Evolutionary conservation across 2,113 vertebrate species (phyloP), one percentile per base, ranked within the genome.

Genomic region (Platichthys stellatus): DNA sequence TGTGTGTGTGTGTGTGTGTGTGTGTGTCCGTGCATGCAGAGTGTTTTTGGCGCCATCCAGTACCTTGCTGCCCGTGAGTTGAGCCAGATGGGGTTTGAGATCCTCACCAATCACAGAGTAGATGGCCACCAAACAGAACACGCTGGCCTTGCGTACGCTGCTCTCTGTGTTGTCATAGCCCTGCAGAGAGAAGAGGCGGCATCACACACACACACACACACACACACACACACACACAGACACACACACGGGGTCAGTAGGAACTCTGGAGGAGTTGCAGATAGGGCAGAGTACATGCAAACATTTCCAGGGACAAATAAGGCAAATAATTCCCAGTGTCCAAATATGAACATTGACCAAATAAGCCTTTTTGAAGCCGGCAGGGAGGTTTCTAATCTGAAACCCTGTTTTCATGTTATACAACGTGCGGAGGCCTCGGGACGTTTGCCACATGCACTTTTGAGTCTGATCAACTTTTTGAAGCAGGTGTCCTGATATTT

Each of bases 41-140:
- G 11, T 63, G 45, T 64, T 69, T 70, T 67, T 43, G 74, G 24
- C 6, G 5, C 6, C 6, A 1, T 40, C 65, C 54, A 4, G 20
- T 75, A 93, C 90, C 91, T 93, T 93, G 88, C 98, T 99, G 91
- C 98, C 98, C 0, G 98, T 98, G 77, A 99, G 97, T 78, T 98
- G 97, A 73, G 97, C 96, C n/a, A 99, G 96, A 93, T 98, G 97
- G 89, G 97, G 97, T 90, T 99, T 99, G 89, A 99, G 93, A 43
- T 99, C 97, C 93, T 99, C 98, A 81, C 98, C 98, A 82, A 99
- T 99, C 86, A 99, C 98, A 23, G 98, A 98, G 92, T 99, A 99
- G 92, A 99, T 97, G 7, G 98, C 98, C 89, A 99, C 98, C 38
- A 99, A 91, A 87, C 98, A 99, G 93, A 99, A 99, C 23, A 99